Evolutionary conservation across 2,888 invertebrate genomes (phyloP), one percentile per base, ranked within the genome.

Genomic region (Agelastica alni): DNA sequence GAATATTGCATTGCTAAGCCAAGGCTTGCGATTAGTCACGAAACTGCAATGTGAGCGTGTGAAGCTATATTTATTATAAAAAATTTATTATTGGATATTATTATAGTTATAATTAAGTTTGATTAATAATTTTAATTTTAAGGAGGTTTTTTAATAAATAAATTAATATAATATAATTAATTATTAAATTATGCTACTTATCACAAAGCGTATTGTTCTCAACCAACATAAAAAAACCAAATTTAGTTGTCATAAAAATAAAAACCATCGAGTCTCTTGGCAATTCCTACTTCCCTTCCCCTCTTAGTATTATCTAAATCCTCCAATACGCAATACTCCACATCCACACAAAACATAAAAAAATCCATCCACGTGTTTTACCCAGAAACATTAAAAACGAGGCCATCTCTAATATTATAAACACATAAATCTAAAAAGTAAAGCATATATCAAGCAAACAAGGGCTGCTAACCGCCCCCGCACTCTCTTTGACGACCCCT

Each of bases 341-440:
- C 49, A 48, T 48, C 44, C 32, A 42, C 56, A 51, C 32, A 30
- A 48, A 49, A 56, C 54, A 59, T 48, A 54, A 53, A 56, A 61
- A 60, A 60, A 58, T 56, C 56, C 51, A 51, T 58, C 61, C 59
- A 61, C 59, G 61, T 61, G 61, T 61, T 59, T 59, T 61, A 59
- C 61, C 61, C 61, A 59, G 61, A 59, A 61, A 59, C 57, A 61
- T 61, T 61, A 59, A 61, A n/a, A 61, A 57, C 66, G 60, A 60
- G 66, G 63, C 67, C 67, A 65, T 63, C 62, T 74, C 66, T 66
- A 67, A 69, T 70, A 71, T 71, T 70, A 69, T 70, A 70, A 71
- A 70, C 69, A 66, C 70, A 70, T 72, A 71, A 72, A 72, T 72
- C 67, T 69, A 67, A 69, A 72, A 71, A 71, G 68, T 70, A 67